A percentile compares a stretch with the other conserved stretches of the same genome.
Conservation (phyloP, 2,113 vertebrate genomes). For the Mesitornis unicolor region DNA sequence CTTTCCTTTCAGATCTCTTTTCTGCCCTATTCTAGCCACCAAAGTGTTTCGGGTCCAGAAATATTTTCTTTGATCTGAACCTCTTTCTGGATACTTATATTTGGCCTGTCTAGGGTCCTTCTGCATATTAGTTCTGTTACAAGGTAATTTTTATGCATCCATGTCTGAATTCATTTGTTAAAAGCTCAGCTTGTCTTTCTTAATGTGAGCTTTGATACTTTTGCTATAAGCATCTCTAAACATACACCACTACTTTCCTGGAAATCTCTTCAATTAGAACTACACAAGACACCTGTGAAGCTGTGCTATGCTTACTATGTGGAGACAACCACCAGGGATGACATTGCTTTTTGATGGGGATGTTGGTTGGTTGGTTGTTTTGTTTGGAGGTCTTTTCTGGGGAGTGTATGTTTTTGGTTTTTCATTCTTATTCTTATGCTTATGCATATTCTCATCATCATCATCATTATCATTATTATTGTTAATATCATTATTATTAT, state of each 20-base stretch:
- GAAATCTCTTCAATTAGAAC: not conserved
- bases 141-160: not conserved
- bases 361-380: not conserved
- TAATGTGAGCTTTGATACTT: not conserved
- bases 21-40: not conserved
- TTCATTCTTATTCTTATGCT: no score
- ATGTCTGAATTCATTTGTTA: not conserved
- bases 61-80: not conserved
- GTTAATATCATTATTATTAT: no score
- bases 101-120: not conserved
- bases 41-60: not conserved
- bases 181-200: not conserved
- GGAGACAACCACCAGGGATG: not conserved
- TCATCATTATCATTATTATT: no score
- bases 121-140: not conserved
- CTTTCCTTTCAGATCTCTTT: not conserved
- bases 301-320: not conserved
- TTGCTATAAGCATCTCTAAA: not conserved
- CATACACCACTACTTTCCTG: not conserved
- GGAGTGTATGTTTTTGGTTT: no score
- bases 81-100: not conserved
- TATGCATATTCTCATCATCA: no score
- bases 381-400: not conserved
- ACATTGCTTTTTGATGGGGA: not conserved
- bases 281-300: not conserved